These are phyloP conservation scores for Macrochelys suwanniensis DNA, from an alignment of 2,797 vertebrate species.

Conservation along the genomic window DNA sequence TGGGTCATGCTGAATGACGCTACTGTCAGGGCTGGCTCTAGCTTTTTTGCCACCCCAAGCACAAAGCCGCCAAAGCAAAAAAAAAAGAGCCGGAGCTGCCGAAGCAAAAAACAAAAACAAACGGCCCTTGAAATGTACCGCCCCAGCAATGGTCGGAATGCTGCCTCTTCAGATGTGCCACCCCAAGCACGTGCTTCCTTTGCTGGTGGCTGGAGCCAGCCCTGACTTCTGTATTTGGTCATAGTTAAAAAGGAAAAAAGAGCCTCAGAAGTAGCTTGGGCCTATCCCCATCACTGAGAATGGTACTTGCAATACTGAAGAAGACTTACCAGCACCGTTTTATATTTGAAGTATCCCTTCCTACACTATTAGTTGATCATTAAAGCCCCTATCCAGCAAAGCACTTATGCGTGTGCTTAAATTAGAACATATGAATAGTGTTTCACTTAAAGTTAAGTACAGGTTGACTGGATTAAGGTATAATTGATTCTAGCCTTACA, in stretches of 20 bases:
- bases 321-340: background rate
- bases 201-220: too few species aligned
- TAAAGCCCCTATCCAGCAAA: background rate
- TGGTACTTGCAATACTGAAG: background rate
- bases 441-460: background rate
- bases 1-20: background rate
- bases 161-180: too few species aligned
- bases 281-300: background rate
- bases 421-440: background rate
- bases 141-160: too few species aligned
- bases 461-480: background rate
- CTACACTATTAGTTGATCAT: background rate
- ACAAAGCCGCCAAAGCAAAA: too few species aligned
- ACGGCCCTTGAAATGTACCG: too few species aligned
- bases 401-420: background rate
- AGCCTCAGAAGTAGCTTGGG: too few species aligned
- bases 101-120: too few species aligned
- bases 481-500: background rate
- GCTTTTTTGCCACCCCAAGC: too few species aligned
- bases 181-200: too few species aligned
- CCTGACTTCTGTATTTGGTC: background rate
- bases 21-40: too few species aligned
- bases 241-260: background rate
- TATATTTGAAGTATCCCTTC: background rate
- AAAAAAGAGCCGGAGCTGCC: too few species aligned